Evolutionary conservation across 23 tunicate species (phyloP).

Genomic region (Halocynthia roretzi): DNA sequence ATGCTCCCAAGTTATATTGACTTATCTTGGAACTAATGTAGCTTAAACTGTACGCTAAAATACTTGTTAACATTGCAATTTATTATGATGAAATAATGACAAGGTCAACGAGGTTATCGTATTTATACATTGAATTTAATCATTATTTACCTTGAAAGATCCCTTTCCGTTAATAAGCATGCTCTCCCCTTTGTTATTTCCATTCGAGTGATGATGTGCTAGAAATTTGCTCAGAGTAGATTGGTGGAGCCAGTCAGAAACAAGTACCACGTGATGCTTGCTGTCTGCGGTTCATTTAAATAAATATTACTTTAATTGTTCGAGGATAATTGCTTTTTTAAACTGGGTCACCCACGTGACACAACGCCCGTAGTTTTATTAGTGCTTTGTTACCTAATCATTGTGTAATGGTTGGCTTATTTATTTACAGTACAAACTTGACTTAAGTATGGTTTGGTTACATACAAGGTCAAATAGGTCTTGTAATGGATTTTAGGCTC

Average conservation of each 20-base stretch:
- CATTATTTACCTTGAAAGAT: conserved; percentile 8
- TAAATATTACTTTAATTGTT: background rate
- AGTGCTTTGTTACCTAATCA: background rate
- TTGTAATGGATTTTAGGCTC: too few species aligned
- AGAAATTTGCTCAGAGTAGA: conserved; percentile 56
- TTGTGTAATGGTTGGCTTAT: background rate
- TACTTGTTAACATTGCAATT: background rate
- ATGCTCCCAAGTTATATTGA: too few species aligned
- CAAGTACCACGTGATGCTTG: conserved; percentile 32
- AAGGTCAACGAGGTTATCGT: background rate
- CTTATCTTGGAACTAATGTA: too few species aligned
- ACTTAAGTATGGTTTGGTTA: too few species aligned
- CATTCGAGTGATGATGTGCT: conserved; percentile 82
- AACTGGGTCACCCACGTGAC: too few species aligned
- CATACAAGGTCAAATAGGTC: too few species aligned
- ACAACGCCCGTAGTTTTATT: too few species aligned
- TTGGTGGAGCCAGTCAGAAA: conserved; percentile 92
- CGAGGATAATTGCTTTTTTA: too few species aligned
- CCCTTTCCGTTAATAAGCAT: conserved; percentile 91
- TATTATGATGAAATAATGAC: background rate
- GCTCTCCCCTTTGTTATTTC: conserved; percentile 85
- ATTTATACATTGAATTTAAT: background rate
- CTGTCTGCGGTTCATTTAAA: background rate
- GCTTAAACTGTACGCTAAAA: too few species aligned
- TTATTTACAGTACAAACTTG: too few species aligned